Conservation (phyloP, 2,113 vertebrate species). For the Numenius arquata region DNA sequence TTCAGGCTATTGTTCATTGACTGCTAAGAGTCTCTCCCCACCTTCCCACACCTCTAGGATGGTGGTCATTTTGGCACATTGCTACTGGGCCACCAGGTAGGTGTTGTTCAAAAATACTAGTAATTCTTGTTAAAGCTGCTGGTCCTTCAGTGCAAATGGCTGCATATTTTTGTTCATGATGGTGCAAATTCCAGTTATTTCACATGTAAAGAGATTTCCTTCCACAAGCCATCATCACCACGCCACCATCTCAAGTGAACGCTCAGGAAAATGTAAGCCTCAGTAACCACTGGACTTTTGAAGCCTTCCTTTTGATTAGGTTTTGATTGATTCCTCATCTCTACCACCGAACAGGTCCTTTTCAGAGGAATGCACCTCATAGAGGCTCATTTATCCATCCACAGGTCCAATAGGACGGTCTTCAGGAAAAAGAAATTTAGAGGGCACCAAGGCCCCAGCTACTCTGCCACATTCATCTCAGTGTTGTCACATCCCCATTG, state of each 20-base stretch:
- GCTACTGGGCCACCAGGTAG: not conserved
- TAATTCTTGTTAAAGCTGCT: not conserved
- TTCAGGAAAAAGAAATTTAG: not conserved
- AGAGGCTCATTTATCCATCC: not conserved
- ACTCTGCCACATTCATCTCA: not conserved
- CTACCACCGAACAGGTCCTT: not conserved
- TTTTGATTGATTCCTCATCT: too few species aligned
- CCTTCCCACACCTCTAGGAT: not conserved
- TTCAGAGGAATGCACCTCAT: not conserved
- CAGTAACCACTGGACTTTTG: not conserved
- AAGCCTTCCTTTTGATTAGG: not conserved
- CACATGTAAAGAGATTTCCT: not conserved
- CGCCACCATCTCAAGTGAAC: not conserved
- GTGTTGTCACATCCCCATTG: not conserved
- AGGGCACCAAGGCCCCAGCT: not conserved
- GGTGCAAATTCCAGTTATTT: not conserved
- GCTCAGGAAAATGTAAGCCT: not conserved
- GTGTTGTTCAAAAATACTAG: not conserved
- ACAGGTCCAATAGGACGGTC: not conserved
- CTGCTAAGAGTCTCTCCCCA: not conserved
- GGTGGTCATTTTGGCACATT: not conserved
- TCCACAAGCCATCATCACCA: not conserved
- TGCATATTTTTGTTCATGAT: not conserved
- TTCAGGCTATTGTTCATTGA: not conserved
- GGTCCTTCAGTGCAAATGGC: not conserved